Conservation (phyloP, 2,113 vertebrate species). For the Forbesichthys agassizii region DNA sequence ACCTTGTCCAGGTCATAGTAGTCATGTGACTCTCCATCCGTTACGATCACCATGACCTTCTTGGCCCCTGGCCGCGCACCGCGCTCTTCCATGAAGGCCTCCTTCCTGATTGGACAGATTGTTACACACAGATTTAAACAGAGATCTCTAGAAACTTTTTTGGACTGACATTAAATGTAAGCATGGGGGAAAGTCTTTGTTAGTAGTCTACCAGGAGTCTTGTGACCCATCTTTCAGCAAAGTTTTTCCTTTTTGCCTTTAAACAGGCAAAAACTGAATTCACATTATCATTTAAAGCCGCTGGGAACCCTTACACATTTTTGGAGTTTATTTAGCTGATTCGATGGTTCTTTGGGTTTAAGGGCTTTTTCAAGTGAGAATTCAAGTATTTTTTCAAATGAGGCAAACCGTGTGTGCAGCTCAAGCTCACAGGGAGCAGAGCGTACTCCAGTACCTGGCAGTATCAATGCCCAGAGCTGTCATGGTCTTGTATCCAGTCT, state of each 20-base stretch:
- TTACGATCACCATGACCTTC: constrained; percentile 97
- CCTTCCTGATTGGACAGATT: constrained; percentile 72
- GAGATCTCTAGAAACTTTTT: not conserved
- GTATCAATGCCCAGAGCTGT: constrained; percentile 91
- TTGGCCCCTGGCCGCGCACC: constrained; percentile 88
- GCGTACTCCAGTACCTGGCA: constrained; percentile 79
- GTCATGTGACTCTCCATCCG: constrained; percentile 96
- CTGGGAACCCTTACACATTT: too few species aligned
- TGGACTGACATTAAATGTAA: not conserved
- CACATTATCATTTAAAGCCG: too few species aligned
- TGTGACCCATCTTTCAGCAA: not conserved
- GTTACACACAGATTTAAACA: not conserved
- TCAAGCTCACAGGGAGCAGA: not conserved
- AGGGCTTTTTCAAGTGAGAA: too few species aligned
- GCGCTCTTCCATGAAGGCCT: constrained; percentile 87
- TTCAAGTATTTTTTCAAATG: not conserved
- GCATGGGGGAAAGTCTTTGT: not conserved
- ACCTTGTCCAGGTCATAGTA: constrained; percentile 75
- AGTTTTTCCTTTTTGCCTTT: too few species aligned
- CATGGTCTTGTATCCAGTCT: constrained; percentile 86
- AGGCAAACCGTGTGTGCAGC: not conserved
- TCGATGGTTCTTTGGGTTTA: not conserved
- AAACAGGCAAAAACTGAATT: too few species aligned
- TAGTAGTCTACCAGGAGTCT: not conserved
- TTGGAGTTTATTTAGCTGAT: not conserved